A percentile compares a stretch with the other conserved stretches of the same genome.
These are phyloP conservation scores for Pseudanteris insignis DNA, from an alignment of 2,888 invertebrate genomes.

Conservation along the genomic window DNA sequence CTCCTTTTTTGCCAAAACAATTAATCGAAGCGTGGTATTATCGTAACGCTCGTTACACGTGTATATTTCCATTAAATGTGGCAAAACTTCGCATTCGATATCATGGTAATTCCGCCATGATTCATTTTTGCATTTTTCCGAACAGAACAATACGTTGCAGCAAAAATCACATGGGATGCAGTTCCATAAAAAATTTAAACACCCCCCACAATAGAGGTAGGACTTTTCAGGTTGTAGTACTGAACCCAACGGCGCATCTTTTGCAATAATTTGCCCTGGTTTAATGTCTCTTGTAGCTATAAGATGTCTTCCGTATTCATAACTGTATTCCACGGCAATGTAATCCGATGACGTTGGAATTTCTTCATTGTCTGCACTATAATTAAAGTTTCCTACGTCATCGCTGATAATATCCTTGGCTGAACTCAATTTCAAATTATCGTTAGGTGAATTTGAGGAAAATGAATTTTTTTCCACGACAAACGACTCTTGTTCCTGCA, in stretches of 20 bases:
- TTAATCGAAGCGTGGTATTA: constrained; percentile 70
- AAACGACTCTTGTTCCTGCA: too few relatives aligned
- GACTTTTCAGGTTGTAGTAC: constrained; percentile 70
- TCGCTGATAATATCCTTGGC: too few relatives aligned
- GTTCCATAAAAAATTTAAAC: constrained; percentile 71
- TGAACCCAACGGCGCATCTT: constrained; percentile 79
- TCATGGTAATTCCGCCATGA: constrained; percentile 78
- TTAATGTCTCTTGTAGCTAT: constrained; percentile 74
- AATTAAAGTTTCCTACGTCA: too few relatives aligned
- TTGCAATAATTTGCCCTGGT: constrained; percentile 79
- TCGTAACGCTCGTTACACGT: constrained; percentile 76
- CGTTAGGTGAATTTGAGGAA: too few relatives aligned
- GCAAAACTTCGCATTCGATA: constrained; percentile 78
- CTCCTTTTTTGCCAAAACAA: constrained; percentile 67
- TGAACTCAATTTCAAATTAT: too few relatives aligned
- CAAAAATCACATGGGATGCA: constrained; percentile 74
- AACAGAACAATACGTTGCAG: constrained; percentile 75
- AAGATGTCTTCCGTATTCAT: constrained; percentile 76
- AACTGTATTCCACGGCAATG: too few relatives aligned
- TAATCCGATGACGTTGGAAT: too few relatives aligned
- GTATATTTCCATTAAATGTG: constrained; percentile 69
- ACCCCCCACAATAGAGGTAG: constrained; percentile 75
- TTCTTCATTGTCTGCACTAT: too few relatives aligned
- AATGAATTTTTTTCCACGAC: too few relatives aligned
- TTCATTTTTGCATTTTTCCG: constrained; percentile 71